These are phyloP conservation scores for Monomorium pharaonis DNA, from an alignment of 1,140 invertebrate species.

Conservation along the genomic window DNA sequence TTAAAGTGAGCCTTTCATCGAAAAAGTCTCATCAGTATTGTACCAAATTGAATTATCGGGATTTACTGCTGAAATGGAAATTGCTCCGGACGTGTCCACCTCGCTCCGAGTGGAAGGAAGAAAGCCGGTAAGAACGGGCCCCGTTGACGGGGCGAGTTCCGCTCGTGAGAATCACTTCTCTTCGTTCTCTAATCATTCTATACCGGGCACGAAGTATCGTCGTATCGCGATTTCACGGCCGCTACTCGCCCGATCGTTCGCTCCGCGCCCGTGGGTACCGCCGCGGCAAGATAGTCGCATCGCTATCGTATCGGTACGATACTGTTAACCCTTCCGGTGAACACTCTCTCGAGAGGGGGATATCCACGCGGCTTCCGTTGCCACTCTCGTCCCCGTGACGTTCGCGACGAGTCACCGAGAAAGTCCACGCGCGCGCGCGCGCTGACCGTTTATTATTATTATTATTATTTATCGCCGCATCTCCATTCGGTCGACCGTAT, in stretches of 20 bases:
- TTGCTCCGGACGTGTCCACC: neutral
- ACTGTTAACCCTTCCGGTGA: constrained; percentile 63
- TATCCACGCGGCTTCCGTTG: constrained; percentile 65
- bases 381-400: constrained; percentile 19
- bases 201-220: constrained; percentile 64
- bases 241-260: constrained; percentile 68
- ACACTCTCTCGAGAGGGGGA: constrained; percentile 37
- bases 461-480: constrained; percentile 5
- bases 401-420: neutral
- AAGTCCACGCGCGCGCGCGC: no score
- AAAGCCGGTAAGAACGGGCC: neutral
- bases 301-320: constrained; percentile 45
- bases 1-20: neutral
- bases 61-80: neutral
- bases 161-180: constrained; percentile 53
- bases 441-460: constrained; percentile 13
- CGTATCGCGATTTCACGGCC: constrained; percentile 70
- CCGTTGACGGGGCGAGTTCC: constrained; percentile 11
- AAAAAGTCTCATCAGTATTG: neutral
- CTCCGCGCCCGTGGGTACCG: constrained; percentile 63
- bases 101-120: neutral
- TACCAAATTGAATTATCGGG: neutral
- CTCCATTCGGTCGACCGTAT: neutral
- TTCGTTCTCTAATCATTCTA: constrained; percentile 64
- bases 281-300: constrained; percentile 60